Evolutionary conservation across 1,140 invertebrate species (phyloP).

Genomic region (Drosophila pseudoananassae): DNA sequence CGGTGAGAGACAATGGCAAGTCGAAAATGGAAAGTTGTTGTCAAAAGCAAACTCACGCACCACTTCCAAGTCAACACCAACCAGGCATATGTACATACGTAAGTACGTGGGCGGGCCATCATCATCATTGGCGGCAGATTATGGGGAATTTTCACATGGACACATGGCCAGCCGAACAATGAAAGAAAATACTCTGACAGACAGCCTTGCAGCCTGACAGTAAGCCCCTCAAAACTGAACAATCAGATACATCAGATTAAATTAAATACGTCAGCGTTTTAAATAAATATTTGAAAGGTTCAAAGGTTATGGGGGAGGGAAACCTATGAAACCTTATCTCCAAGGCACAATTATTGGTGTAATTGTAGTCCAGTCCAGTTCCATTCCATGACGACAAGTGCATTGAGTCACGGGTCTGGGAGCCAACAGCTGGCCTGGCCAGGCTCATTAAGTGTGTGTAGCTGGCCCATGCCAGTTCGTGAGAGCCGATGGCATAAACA

Average conservation of each 20-base stretch:
- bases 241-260: constrained; percentile 36
- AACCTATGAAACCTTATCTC: too few relatives aligned
- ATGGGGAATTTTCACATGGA: constrained; percentile 59
- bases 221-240: constrained; percentile 45
- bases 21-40: constrained; percentile 70
- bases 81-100: not conserved
- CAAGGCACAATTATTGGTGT: constrained; percentile 9
- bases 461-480: constrained; percentile 29
- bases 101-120: constrained; percentile 34
- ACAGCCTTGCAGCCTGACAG: constrained; percentile 71
- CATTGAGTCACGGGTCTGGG: constrained; percentile 33
- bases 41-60: constrained; percentile 44
- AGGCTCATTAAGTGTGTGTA: constrained; percentile 28
- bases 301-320: not conserved
- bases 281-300: not conserved
- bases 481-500: constrained; percentile 57
- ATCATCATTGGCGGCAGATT: constrained; percentile 32
- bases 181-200: constrained; percentile 63
- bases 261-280: constrained; percentile 43
- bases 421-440: constrained; percentile 34
- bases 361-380: not conserved
- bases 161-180: constrained; percentile 18
- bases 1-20: constrained; percentile 52
- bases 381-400: constrained; percentile 11
- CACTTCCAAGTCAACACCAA: constrained; percentile 32